Percentiles rank a stretch among this genome's conserved stretches.
Evolutionary conservation across 2,888 invertebrate genomes (phyloP).

Genomic region (Phasia obesa): DNA sequence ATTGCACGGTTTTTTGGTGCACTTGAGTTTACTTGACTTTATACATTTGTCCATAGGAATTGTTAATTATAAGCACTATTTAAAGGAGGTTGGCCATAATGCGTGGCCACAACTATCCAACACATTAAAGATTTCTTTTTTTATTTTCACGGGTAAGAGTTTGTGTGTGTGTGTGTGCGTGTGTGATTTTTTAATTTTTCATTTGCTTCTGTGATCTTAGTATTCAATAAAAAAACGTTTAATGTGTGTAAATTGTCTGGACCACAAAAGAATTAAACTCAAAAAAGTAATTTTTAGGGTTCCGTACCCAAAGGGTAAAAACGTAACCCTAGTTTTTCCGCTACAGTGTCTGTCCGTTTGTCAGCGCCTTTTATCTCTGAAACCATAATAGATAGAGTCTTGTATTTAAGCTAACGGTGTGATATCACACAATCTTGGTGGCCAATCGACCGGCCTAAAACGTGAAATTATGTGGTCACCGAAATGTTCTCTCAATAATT

Average conservation of each 20-base stretch:
- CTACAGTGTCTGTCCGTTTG: too few relatives aligned
- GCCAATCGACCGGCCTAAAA: too few relatives aligned
- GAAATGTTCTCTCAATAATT: too few relatives aligned
- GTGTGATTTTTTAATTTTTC: constrained; percentile 23
- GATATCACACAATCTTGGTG: too few relatives aligned
- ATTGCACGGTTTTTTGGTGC: not conserved
- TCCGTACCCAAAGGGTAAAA: too few relatives aligned
- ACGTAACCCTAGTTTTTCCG: too few relatives aligned
- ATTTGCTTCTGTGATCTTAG: not conserved
- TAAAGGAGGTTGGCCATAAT: constrained; percentile 34
- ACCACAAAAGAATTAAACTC: not conserved
- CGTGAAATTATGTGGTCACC: too few relatives aligned
- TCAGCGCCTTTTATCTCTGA: too few relatives aligned
- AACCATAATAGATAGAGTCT: too few relatives aligned
- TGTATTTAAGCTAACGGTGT: too few relatives aligned
- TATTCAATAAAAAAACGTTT: constrained; percentile 18
- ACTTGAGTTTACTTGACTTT: constrained; percentile 14
- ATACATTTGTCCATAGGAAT: constrained; percentile 3
- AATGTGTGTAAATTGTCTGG: constrained; percentile 38
- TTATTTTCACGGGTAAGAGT: not conserved
- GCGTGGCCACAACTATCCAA: constrained; percentile 23
- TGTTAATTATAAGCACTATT: constrained; percentile 22
- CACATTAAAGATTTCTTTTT: not conserved
- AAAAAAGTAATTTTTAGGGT: not conserved
- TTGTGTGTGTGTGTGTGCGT: not conserved